Percentiles rank a stretch among this genome's conserved stretches.
These are phyloP conservation scores for Pedionomus torquatus DNA, from an alignment of 2,113 vertebrate genomes.

Conservation along the genomic window DNA sequence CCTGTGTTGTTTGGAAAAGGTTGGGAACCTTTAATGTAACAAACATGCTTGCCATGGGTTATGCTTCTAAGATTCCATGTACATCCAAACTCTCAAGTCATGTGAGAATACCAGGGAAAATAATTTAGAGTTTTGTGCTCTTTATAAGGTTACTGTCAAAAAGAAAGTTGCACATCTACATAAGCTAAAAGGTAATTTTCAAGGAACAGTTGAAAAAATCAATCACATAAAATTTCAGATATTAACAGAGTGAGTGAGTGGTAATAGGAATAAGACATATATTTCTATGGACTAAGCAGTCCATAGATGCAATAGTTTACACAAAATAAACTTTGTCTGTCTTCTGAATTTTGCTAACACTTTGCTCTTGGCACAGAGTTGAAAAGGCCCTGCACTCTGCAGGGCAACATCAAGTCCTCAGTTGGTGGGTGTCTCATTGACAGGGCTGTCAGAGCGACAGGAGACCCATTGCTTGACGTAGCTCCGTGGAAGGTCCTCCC, in stretches of 20 bases:
- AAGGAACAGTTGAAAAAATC: neutral
- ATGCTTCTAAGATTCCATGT: neutral
- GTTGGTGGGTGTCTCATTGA: neutral
- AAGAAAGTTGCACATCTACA: neutral
- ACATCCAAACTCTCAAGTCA: neutral
- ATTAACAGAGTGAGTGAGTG: neutral
- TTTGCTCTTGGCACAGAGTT: neutral
- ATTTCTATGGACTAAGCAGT: neutral
- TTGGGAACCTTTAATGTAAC: neutral
- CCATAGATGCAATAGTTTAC: neutral
- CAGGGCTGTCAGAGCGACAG: constrained; percentile 12
- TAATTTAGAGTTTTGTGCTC: neutral
- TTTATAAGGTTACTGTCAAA: neutral
- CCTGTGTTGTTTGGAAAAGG: neutral
- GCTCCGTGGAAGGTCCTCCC: constrained; percentile 77
- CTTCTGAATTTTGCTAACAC: neutral
- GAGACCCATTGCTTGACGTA: constrained; percentile 93
- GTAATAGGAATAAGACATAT: neutral
- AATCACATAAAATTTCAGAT: neutral
- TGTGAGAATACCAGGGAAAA: neutral
- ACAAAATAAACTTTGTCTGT: neutral
- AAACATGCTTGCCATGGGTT: neutral
- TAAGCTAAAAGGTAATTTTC: neutral
- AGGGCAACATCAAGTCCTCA: neutral
- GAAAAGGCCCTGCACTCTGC: neutral